These are phyloP conservation scores for Sitophilus oryzae DNA, from an alignment of 1,140 invertebrate genomes.

Conservation along the genomic window DNA sequence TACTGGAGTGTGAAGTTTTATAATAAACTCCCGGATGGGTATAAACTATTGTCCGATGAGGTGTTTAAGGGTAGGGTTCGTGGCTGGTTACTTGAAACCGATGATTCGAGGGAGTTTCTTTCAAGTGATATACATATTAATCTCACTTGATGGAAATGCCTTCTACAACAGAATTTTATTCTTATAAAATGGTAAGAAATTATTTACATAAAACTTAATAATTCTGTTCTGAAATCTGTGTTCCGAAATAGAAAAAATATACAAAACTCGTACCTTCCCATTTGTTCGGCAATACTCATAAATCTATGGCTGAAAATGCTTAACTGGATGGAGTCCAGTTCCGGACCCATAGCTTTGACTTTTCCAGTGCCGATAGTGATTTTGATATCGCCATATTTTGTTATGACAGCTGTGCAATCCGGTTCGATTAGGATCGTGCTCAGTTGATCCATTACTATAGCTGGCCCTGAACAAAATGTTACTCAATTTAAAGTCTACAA, in stretches of 20 bases:
- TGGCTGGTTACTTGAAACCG: too few species aligned
- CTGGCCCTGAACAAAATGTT: slow-evolving; percentile 61
- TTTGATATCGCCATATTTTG: slow-evolving; percentile 67
- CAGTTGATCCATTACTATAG: slow-evolving; percentile 89
- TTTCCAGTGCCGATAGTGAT: slow-evolving; percentile 65
- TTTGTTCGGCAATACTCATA: slow-evolving; percentile 99
- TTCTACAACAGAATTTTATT: too few species aligned
- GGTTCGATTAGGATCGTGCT: slow-evolving; percentile 95
- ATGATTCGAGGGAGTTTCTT: too few species aligned
- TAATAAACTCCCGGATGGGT: too few species aligned
- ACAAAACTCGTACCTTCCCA: slow-evolving; percentile 72
- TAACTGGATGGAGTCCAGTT: slow-evolving; percentile 88
- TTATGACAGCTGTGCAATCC: slow-evolving; percentile 63
- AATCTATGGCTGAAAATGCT: slow-evolving; percentile 99
- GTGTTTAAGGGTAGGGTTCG: too few species aligned
- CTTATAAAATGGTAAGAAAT: too few species aligned
- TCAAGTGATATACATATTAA: too few species aligned
- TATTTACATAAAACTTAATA: too few species aligned
- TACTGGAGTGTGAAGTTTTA: too few species aligned
- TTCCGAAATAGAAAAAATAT: neutral
- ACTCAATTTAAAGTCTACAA: too few species aligned
- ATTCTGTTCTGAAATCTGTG: neutral
- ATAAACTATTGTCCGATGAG: too few species aligned
- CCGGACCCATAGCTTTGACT: slow-evolving; percentile 54
- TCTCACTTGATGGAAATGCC: too few species aligned